Percentiles rank a stretch among this genome's conserved stretches.
phyloP scores from a whole-genome alignment of 2,113 vertebrate species.

The Cyanistes caeruleus region DNA sequence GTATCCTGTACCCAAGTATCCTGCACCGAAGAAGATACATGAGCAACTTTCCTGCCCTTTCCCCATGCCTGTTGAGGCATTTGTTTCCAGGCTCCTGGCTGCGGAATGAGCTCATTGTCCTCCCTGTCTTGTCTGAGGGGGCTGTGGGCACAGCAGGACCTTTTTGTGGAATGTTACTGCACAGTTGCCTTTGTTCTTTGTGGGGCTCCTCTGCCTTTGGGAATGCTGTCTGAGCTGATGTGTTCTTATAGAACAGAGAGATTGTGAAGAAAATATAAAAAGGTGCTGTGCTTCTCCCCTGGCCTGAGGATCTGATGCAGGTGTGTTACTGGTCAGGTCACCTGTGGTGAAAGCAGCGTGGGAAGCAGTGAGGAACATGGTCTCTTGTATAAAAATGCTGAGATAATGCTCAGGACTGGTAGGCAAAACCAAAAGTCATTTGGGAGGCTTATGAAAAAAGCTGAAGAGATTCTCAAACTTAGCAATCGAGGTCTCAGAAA shows the following conservation, averaged over 20 bases:
- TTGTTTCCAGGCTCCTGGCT: not conserved
- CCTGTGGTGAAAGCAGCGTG: not conserved
- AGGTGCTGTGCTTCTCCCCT: not conserved
- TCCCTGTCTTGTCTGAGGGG: not conserved
- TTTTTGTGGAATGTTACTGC: not conserved
- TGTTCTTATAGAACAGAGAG: not conserved
- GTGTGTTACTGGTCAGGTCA: not conserved
- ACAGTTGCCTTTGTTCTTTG: not conserved
- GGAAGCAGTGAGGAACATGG: not conserved
- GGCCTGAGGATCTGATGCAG: not conserved
- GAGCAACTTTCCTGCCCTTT: not conserved
- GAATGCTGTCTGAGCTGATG: not conserved
- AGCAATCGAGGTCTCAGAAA: not conserved
- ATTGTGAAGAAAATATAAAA: not conserved
- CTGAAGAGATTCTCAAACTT: not conserved
- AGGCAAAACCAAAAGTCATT: not conserved
- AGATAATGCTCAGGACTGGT: not conserved
- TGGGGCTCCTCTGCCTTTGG: not conserved
- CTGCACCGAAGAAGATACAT: not conserved
- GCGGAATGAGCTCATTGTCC: not conserved
- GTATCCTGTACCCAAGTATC: not conserved
- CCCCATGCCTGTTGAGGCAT: not conserved
- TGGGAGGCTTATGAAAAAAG: not conserved
- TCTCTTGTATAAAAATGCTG: fast-evolving
- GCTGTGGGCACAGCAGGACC: not conserved